Base-by-base conservation (phyloP, 2,113 vertebrate species). In the Ornithorhynchus anatinus region DNA sequence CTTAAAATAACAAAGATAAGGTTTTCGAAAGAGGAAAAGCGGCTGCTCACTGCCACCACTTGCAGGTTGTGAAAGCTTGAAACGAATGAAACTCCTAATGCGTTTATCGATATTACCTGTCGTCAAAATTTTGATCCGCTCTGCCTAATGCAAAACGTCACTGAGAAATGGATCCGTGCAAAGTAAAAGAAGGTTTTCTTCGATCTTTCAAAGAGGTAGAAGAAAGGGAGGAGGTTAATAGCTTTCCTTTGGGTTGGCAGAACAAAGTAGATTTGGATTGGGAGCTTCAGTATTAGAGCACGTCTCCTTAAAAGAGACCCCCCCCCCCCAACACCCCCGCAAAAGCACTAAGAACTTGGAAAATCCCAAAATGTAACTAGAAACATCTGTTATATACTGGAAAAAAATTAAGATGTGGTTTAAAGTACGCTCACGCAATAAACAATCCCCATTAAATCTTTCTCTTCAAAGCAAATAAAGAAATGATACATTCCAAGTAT, bases 41-140 rank as follows among this genome's bases (percentile, higher is more conserved):
- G 70, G 8, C 0, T 0, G 20, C 76, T 81, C 81, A 50, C 70
- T 85, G 60, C 70, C 75, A 77, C 81, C 81, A 37, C 73, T 84
- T 47, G 50, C 59, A 72, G 82, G 78, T n/a, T 33, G 69, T 19
- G 31, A n/a, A 72, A 79, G 43, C 8, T 35, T 59, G 51, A 75
- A 80, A 70, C 71, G 59, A 53, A 64, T 25, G 44, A 69, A 59
- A 75, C 25, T 62, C 19, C 15, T 17, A 60, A 19, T 1, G 3
- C 0, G 3, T n/a, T n/a, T n/a, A n/a, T n/a, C n/a, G n/a, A n/a
- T 70, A 74, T 61, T 69, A 86, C 70, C 7, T 63, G 25, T 50
- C 51, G 22, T 44, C 77, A 68, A n/a, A 6, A 22, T 71, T 56
- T 1, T 53, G 29, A 52, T 42, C 63, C n/a, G 63, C 23, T 45